Conservation (phyloP, 2,113 vertebrate genomes). For the Brachyistius frenatus region DNA sequence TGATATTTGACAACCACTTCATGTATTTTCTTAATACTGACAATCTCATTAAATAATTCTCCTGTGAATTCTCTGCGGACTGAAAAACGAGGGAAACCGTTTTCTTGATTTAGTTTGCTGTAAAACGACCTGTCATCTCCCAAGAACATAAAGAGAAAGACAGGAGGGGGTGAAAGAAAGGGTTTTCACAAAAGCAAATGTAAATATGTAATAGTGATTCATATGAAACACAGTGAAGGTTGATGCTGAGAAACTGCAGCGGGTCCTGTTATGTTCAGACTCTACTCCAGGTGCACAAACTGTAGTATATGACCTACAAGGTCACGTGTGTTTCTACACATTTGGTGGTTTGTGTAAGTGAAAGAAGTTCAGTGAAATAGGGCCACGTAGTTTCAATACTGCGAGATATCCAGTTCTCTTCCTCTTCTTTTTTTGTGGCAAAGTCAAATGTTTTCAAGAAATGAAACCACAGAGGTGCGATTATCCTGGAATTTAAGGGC, state of each 20-base stretch:
- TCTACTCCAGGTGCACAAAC: not conserved
- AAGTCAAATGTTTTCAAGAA: constrained; percentile 2
- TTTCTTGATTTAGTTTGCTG: too few species aligned
- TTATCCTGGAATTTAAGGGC: not conserved
- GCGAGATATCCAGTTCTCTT: constrained; percentile 4
- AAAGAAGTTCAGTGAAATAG: constrained; percentile 12
- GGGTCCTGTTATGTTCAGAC: constrained; percentile 14
- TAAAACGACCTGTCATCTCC: too few species aligned
- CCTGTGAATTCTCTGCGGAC: too few species aligned
- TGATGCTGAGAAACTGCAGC: constrained; percentile 38
- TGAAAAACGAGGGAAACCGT: too few species aligned
- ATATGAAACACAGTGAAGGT: not conserved
- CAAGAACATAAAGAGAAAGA: too few species aligned
- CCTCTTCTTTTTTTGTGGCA: not conserved
- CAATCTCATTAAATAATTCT: too few species aligned
- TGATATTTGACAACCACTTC: too few species aligned
- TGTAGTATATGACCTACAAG: not conserved
- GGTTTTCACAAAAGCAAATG: not conserved
- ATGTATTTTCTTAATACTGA: too few species aligned
- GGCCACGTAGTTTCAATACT: constrained; percentile 29
- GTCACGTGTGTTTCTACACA: not conserved
- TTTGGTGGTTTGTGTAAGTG: constrained; percentile 11
- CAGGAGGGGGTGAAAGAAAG: too few species aligned
- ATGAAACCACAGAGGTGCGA: constrained; percentile 8
- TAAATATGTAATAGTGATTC: not conserved